A percentile compares a stretch with the other conserved stretches of the same genome.
These are phyloP conservation scores for Cherax destructor DNA, from an alignment of 1,140 invertebrate species.

Conservation along the genomic window DNA sequence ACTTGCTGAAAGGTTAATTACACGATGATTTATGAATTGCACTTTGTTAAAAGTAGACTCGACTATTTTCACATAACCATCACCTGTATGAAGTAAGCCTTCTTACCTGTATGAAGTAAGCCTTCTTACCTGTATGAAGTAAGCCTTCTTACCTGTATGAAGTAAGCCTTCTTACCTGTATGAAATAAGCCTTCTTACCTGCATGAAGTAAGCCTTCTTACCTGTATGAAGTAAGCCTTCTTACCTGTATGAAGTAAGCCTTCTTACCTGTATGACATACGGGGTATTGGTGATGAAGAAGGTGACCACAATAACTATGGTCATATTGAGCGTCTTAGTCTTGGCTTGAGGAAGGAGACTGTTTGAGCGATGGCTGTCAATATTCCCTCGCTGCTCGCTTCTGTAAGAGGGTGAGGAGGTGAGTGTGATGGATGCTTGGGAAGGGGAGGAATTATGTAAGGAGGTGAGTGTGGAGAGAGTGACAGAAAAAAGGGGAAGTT, in stretches of 20 bases:
- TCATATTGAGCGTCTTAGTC: slow-evolving; percentile 60
- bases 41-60: too few relatives aligned
- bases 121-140: background rate
- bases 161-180: background rate
- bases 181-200: background rate
- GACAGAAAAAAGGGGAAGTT: too few relatives aligned
- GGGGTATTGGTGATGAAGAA: slow-evolving; percentile 63
- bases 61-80: too few relatives aligned
- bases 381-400: slow-evolving; percentile 21
- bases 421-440: background rate
- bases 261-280: slow-evolving; percentile 46
- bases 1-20: too few relatives aligned
- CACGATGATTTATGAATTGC: too few relatives aligned
- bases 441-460: background rate
- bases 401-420: background rate
- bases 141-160: background rate
- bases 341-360: slow-evolving; percentile 54
- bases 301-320: slow-evolving; percentile 32
- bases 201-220: background rate
- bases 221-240: background rate
- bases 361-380: slow-evolving; percentile 50
- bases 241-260: background rate
- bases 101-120: background rate
- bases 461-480: background rate
- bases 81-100: background rate